phyloP scores from a whole-genome alignment of 2,888 invertebrate species.

The Drosophila mettleri region DNA sequence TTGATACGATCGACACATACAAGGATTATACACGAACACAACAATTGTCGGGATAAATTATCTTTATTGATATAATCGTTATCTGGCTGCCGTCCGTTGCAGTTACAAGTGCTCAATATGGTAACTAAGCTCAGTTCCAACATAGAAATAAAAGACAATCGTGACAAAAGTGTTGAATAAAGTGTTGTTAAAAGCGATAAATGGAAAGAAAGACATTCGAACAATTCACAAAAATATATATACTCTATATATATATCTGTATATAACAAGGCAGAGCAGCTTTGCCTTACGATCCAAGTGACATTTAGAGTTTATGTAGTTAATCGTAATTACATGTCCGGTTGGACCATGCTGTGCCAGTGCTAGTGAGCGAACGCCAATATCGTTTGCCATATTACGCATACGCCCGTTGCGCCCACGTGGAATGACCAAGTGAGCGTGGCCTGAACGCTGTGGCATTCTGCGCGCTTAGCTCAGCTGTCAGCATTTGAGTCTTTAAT shows the following conservation, averaged over 20 bases:
- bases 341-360: conserved; percentile 60
- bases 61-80: conserved; percentile 27
- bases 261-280: conserved; percentile 30
- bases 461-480: conserved; percentile 17
- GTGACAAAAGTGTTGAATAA: conserved; percentile 48
- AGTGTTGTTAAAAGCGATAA: conserved; percentile 28
- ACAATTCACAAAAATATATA: conserved; percentile 13
- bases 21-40: conserved; percentile 64
- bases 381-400: conserved; percentile 53
- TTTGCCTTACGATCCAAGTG: conserved; percentile 47
- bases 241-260: conserved; percentile 1
- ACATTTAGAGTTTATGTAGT: conserved; percentile 57
- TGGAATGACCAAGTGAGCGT: conserved; percentile 16
- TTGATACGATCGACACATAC: conserved; percentile 78
- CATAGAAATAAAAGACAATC: conserved; percentile 34
- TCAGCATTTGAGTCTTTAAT: conserved; percentile 61
- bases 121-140: conserved; percentile 65
- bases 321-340: conserved; percentile 30
- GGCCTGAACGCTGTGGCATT: neutral
- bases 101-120: conserved; percentile 81
- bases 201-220: conserved; percentile 22
- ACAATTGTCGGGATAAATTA: conserved; percentile 39
- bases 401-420: conserved; percentile 67
- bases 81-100: conserved; percentile 60
- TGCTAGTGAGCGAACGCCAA: conserved; percentile 16